phyloP scores from a whole-genome alignment of 2,113 vertebrate species.

The Rostratula benghalensis region DNA sequence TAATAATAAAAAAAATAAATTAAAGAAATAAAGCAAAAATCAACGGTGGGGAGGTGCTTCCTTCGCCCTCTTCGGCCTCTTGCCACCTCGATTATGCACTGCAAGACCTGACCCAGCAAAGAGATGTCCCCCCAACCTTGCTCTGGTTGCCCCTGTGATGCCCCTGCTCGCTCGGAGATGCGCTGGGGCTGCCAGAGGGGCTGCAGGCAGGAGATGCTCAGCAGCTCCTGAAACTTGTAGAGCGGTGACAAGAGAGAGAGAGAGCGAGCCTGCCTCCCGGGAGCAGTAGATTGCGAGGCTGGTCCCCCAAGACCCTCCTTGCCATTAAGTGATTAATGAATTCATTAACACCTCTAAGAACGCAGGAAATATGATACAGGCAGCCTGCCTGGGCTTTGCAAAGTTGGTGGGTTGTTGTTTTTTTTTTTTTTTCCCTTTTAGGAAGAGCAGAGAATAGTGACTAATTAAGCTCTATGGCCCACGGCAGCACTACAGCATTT shows the following conservation, averaged over 20 bases:
- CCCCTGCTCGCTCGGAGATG: background rate
- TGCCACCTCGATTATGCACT: background rate
- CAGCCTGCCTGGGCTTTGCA: slow-evolving; percentile 64
- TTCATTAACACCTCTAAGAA: slow-evolving; percentile 78
- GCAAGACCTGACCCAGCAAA: background rate
- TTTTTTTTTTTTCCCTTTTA: background rate
- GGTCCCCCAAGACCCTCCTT: slow-evolving; percentile 70
- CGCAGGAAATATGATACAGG: slow-evolving; percentile 64
- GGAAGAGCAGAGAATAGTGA: slow-evolving; percentile 62
- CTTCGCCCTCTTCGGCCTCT: background rate
- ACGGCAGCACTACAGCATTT: slow-evolving; percentile 64
- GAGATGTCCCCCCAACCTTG: too few species aligned
- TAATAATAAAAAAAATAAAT: too few species aligned
- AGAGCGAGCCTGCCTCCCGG: slow-evolving; percentile 63
- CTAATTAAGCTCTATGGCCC: slow-evolving; percentile 74
- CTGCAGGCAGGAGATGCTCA: slow-evolving; percentile 22
- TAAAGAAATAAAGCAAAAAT: background rate
- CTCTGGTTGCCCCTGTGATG: background rate
- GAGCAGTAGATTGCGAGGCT: slow-evolving; percentile 58
- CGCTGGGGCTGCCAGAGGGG: background rate
- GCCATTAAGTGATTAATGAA: slow-evolving; percentile 82
- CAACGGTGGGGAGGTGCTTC: background rate
- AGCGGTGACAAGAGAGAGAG: slow-evolving; percentile 24
- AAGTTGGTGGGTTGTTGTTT: background rate
- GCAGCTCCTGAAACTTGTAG: slow-evolving; percentile 35